These are phyloP conservation scores for Leptinotarsa lineolata DNA, from an alignment of 1,140 invertebrate genomes.

Conservation along the genomic window DNA sequence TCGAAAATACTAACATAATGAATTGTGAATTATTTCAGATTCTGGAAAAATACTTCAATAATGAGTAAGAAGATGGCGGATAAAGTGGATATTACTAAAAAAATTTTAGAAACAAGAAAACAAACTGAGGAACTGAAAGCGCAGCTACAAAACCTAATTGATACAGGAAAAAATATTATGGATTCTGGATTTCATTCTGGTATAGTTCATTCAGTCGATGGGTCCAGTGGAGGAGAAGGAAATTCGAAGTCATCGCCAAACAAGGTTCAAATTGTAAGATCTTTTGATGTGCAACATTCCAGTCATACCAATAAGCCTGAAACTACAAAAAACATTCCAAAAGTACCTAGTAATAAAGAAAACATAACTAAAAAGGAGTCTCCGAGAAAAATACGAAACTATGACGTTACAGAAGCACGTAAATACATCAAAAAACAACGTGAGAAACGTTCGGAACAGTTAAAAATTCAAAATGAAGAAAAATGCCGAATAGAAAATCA, in stretches of 20 bases:
- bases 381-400: constrained; percentile 42
- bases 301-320: constrained; percentile 24
- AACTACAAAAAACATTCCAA: constrained; percentile 16
- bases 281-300: constrained; percentile 35
- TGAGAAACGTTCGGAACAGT: constrained; percentile 44
- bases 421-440: constrained; percentile 52
- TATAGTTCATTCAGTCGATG: neutral
- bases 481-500: constrained; percentile 41
- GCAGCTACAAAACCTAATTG: constrained; percentile 36
- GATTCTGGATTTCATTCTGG: constrained; percentile 22
- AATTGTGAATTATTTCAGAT: too few species aligned
- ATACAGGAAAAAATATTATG: constrained; percentile 30
- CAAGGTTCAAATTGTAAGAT: constrained; percentile 37
- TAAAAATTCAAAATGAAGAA: constrained; percentile 38
- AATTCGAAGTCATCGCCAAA: constrained; percentile 22
- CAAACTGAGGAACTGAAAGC: constrained; percentile 37
- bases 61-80: neutral
- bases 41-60: too few species aligned
- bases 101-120: constrained; percentile 33
- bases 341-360: neutral
- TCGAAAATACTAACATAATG: too few species aligned
- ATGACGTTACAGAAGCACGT: constrained; percentile 45
- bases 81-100: constrained; percentile 29
- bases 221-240: neutral
- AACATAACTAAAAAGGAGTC: constrained; percentile 12